Conservation (phyloP, 2,113 vertebrate species). For the Hippocampus zosterae region DNA sequence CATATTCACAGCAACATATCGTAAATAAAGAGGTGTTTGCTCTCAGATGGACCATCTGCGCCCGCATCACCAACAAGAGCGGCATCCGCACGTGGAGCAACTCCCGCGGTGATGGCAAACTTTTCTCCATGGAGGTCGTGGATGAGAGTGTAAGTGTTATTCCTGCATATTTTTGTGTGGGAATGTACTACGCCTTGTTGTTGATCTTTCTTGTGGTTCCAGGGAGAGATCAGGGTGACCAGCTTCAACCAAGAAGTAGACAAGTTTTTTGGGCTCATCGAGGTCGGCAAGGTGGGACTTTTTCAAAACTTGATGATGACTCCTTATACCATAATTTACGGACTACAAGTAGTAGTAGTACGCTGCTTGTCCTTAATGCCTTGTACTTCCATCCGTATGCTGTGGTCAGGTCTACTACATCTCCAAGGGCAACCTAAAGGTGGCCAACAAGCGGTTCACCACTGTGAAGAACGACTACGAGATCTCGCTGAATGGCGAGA, state of each 20-base stretch:
- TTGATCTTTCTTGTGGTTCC: conserved; percentile 11
- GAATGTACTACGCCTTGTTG: neutral
- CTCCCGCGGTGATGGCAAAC: conserved; percentile 92
- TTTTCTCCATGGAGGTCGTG: conserved; percentile 92
- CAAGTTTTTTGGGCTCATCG: conserved; percentile 88
- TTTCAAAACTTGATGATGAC: conserved; percentile 10
- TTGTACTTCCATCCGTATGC: too few relatives aligned
- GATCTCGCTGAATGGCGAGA: conserved; percentile 90
- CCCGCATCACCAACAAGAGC: conserved; percentile 91
- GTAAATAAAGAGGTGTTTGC: conserved; percentile 1
- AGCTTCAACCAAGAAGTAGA: conserved; percentile 95
- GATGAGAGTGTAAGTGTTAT: conserved; percentile 88
- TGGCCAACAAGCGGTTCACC: conserved; percentile 95
- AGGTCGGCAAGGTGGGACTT: conserved; percentile 86
- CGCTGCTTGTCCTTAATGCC: too few relatives aligned
- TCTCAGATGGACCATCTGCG: conserved; percentile 91
- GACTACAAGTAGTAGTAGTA: neutral
- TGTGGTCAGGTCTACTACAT: conserved; percentile 87
- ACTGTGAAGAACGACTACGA: conserved; percentile 97
- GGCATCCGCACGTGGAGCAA: conserved; percentile 95
- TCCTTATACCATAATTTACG: conserved; percentile 3
- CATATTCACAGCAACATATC: too few relatives aligned
- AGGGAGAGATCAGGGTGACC: conserved; percentile 95
- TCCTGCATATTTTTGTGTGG: neutral
- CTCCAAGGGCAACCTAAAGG: conserved; percentile 89